Conservation (phyloP, 2,113 vertebrate species). For the Pipa parva region DNA sequence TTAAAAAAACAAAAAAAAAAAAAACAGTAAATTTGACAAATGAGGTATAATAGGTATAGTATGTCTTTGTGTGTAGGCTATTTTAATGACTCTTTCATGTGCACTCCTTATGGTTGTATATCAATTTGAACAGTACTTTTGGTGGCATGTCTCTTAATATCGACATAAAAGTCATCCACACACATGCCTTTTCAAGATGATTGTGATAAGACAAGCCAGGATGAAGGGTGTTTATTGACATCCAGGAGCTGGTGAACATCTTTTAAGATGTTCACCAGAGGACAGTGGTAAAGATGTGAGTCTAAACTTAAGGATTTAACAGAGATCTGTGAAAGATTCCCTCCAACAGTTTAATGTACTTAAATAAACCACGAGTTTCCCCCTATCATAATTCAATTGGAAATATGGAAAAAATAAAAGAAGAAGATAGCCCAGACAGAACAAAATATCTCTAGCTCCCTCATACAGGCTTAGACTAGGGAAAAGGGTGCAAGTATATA, state of each 20-base stretch:
- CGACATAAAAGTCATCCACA: not conserved
- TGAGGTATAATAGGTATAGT: no score
- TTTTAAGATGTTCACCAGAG: conserved; percentile 11
- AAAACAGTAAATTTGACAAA: not conserved
- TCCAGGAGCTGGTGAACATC: conserved; percentile 8
- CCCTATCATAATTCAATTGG: conserved; percentile 34
- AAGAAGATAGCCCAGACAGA: conserved; percentile 51
- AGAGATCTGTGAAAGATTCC: conserved; percentile 27
- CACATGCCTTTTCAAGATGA: not conserved
- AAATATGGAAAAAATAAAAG: conserved; percentile 51
- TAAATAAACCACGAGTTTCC: conserved; percentile 25
- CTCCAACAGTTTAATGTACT: conserved; percentile 37
- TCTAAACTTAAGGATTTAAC: conserved; percentile 30
- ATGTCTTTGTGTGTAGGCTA: no score
- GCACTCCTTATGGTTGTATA: not conserved
- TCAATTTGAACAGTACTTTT: not conserved
- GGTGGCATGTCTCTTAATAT: not conserved
- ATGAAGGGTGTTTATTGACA: conserved; percentile 25
- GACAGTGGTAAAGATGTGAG: conserved; percentile 23
- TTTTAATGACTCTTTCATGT: not conserved
- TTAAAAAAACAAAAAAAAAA: not conserved
- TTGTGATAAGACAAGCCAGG: conserved; percentile 9
- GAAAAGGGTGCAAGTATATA: not conserved
- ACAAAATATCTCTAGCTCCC: conserved; percentile 51
- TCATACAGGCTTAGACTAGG: conserved; percentile 6